A percentile compares a stretch with the other conserved stretches of the same genome.
These are phyloP conservation scores for mouse (Mus musculus) DNA, from an alignment of 2,113 vertebrate species.

Conservation along the genomic window GRCm39 chr1:89753501-89754000, in stretches of 20 bases:
- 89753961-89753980: conserved; percentile 9
- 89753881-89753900: rapidly evolving
- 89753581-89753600: no score
- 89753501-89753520: no score
- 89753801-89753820: background rate
- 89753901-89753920: background rate
- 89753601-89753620: background rate
- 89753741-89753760: background rate
- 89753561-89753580: no score
- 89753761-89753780: background rate
- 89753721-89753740: background rate
- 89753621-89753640: background rate
- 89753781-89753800: rapidly evolving
- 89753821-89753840: background rate
- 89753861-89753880: background rate
- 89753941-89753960: background rate
- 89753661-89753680: background rate
- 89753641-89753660: background rate
- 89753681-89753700: rapidly evolving
- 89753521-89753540: no score
- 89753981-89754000: background rate
- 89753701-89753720: background rate
- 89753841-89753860: background rate
- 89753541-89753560: no score
- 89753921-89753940: no score